phyloP scores from a whole-genome alignment of 2,113 vertebrate genomes.

The Poeciliopsis turrubarensis region DNA sequence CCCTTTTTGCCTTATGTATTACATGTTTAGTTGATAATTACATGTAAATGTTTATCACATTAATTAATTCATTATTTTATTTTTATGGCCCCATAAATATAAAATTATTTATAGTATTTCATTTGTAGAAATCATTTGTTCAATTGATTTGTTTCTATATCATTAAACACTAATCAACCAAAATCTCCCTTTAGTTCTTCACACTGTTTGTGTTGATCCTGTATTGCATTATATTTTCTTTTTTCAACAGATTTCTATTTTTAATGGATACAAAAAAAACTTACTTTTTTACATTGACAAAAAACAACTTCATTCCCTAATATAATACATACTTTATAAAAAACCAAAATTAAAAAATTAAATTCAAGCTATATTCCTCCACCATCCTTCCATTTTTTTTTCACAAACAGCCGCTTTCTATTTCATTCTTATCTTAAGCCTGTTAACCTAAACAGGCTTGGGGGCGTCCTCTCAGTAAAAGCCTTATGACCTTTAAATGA shows the following conservation, averaged over 20 bases:
- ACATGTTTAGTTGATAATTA: too few relatives aligned
- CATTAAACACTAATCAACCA: neutral
- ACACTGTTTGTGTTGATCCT: neutral
- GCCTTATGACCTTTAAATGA: slow-evolving; percentile 53
- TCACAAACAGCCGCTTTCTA: slow-evolving; percentile 14
- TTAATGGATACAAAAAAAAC: too few relatives aligned
- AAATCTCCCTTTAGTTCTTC: neutral
- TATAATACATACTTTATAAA: slow-evolving; percentile 13
- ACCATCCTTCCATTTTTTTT: neutral
- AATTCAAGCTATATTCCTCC: slow-evolving; percentile 7
- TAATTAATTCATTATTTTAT: too few relatives aligned
- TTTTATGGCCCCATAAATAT: too few relatives aligned
- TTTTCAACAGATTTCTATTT: too few relatives aligned
- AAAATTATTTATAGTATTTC: too few relatives aligned
- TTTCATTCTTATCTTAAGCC: slow-evolving; percentile 23
- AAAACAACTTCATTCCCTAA: neutral
- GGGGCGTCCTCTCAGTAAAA: slow-evolving; percentile 33
- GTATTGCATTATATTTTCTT: neutral
- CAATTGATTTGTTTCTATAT: neutral
- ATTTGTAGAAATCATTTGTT: too few relatives aligned
- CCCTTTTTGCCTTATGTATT: too few relatives aligned
- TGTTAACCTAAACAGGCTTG: slow-evolving; percentile 41
- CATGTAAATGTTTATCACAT: too few relatives aligned
- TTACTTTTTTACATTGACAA: neutral
- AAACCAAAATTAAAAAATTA: too few relatives aligned